These are phyloP conservation scores for Pseudopodoces humilis DNA, from an alignment of 2,113 vertebrate genomes.

Conservation along the genomic window DNA sequence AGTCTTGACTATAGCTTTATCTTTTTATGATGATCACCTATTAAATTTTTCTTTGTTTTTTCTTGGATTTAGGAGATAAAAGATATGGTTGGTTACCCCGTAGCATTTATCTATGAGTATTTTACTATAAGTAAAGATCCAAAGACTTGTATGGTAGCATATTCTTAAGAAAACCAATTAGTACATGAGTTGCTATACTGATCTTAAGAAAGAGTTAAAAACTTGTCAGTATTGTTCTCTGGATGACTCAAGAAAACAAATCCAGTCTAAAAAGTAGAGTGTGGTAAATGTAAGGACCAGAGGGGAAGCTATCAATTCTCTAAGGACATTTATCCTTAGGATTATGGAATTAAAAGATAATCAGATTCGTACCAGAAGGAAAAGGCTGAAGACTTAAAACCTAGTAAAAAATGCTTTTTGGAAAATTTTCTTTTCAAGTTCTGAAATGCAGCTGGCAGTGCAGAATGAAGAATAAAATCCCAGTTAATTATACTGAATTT, in stretches of 20 bases:
- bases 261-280: not conserved
- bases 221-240: not conserved
- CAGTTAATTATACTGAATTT: not conserved
- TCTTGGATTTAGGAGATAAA: not conserved
- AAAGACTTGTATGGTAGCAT: not conserved
- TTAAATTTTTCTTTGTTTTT: not conserved
- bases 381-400: not conserved
- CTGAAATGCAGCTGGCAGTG: not conserved
- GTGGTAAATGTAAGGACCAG: not conserved
- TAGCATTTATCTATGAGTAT: not conserved
- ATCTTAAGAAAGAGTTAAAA: not conserved
- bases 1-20: not conserved
- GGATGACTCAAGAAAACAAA: not conserved
- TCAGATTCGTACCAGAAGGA: not conserved
- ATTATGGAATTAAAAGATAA: not conserved
- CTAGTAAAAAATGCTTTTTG: not conserved
- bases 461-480: not conserved
- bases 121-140: not conserved
- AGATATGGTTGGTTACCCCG: not conserved
- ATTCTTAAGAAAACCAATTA: not conserved
- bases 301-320: not conserved
- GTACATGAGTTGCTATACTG: not conserved
- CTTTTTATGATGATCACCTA: not conserved
- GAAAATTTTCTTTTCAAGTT: not conserved
- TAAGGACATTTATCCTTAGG: not conserved